These are phyloP conservation scores for Beroe ovata DNA, from an alignment of 37 sponge, comb jelly and placozoan genomes.

Conservation along the genomic window DNA sequence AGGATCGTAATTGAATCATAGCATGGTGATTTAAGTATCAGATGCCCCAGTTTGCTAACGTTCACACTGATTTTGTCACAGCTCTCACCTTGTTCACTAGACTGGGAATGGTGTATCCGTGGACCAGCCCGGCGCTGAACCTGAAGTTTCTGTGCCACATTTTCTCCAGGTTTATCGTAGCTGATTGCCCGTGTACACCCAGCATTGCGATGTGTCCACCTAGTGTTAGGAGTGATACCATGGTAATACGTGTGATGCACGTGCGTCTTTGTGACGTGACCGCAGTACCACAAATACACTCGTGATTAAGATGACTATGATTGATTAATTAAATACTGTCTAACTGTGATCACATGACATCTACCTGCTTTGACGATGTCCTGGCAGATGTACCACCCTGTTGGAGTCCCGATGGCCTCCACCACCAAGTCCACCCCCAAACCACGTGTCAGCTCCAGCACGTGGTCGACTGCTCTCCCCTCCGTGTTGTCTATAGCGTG, in stretches of 20 bases:
- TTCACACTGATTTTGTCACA: too few species aligned
- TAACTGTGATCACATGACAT: too few species aligned
- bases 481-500: neutral
- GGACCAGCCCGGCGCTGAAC: conserved; percentile 25
- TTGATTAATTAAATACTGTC: too few species aligned
- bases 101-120: conserved; percentile 1
- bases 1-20: too few species aligned
- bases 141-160: conserved; percentile 30
- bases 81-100: neutral
- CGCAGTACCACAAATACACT: too few species aligned
- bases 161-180: conserved; percentile 10
- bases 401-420: neutral
- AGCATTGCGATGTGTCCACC: conserved; percentile 20
- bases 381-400: conserved; percentile 32
- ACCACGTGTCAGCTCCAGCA: neutral
- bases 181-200: conserved; percentile 10
- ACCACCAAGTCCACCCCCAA: conserved; percentile 2
- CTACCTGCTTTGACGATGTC: conserved; percentile 39
- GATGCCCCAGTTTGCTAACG: too few species aligned
- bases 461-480: neutral
- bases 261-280: too few species aligned
- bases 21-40: too few species aligned
- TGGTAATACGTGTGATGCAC: too few species aligned
- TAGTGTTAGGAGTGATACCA: too few species aligned
- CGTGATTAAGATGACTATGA: too few species aligned